phyloP scores from a whole-genome alignment of 2,888 invertebrate species.

The Orthosia cruda region DNA sequence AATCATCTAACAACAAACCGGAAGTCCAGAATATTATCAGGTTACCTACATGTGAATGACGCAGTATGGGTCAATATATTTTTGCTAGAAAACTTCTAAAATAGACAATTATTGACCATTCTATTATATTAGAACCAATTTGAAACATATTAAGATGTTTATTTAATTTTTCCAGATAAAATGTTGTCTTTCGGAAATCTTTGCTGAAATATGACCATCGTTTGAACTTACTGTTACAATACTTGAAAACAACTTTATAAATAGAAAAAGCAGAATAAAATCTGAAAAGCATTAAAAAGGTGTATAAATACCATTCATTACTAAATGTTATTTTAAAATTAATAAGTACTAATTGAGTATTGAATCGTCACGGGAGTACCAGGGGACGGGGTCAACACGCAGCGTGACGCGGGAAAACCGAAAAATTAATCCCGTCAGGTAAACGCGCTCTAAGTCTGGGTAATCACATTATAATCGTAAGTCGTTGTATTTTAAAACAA shows the following conservation, averaged over 20 bases:
- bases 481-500: neutral
- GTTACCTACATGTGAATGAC: neutral
- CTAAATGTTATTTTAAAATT: neutral
- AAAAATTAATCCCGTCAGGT: neutral
- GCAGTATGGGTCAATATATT: no score
- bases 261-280: neutral
- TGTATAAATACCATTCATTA: no score
- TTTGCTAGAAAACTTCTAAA: neutral
- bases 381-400: neutral
- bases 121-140: no score
- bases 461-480: neutral
- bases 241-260: neutral
- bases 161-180: no score
- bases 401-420: neutral
- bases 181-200: no score
- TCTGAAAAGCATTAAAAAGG: neutral
- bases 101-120: neutral
- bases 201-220: neutral
- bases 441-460: neutral
- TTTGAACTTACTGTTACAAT: neutral
- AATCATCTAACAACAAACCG: neutral
- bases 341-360: neutral
- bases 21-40: neutral
- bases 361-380: no score
- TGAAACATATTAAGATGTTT: no score